Base-by-base conservation (phyloP, 1,140 invertebrate species). In the Homarus americanus region DNA sequence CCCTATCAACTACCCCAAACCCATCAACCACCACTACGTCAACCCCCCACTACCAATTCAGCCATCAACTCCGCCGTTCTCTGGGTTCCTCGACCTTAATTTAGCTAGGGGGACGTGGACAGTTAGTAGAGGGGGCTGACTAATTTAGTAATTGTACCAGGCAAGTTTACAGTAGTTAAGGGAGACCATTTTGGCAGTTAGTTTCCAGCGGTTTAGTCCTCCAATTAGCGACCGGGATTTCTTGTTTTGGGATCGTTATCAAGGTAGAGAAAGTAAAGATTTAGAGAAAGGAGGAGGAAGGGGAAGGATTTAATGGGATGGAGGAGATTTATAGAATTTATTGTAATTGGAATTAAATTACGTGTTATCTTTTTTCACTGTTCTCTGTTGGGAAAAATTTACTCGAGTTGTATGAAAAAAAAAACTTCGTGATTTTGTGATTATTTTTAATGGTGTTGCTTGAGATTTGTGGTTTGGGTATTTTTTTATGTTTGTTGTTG, bases 151-250 rank as follows among this genome's bases (percentile, higher is more conserved):
- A 80, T 80, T 80, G 78, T 53, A 44, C 24, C 9, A 9, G 78
- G 78, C 40, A 53, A 78, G 78, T 80, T 80, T 53, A 80, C 41
- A n/a, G 78, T 49, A 80, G 78, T 80, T 80, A 80, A n/a, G 41
- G 78, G 32, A 80, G 78, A 53, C 41, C 78, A 53, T 53, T 53
- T 80, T 41, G 38, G 9, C 15, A 5, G 41, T 80, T 80, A 80
- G 78, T 80, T 80, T 80, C 44, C 41, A 32, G 41, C 32, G 41
- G 78, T 24, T 80, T 80, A 80, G 41, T 53, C n/a, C 41, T 36
- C 41, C 78, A 80, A 80, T 80, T 80, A 80, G 78, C n/a, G 78
- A 44, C 32, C 24, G 36, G 78, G 78, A 80, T 80, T 80, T 80
- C 78, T 80, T 80, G 32, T 53, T 49, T 53, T 69, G 63, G 15